A percentile compares a stretch with the other conserved stretches of the same genome.
Evolutionary conservation across 1,140 invertebrate genomes (phyloP).

Genomic region (Gryon sp.): DNA sequence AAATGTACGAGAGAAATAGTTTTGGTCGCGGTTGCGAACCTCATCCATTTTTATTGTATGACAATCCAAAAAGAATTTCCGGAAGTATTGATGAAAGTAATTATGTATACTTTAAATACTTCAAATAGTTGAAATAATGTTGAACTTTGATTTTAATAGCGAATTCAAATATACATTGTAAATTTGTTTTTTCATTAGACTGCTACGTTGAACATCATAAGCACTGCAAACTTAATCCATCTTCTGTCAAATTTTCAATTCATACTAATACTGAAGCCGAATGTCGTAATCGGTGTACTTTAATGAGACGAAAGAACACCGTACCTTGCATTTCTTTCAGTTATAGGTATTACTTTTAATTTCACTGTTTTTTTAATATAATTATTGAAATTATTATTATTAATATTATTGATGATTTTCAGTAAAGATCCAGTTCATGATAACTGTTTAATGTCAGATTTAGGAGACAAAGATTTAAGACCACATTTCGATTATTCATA

Average conservation of each 20-base stretch:
- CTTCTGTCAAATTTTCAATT: slow-evolving; percentile 83
- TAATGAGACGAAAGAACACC: slow-evolving; percentile 80
- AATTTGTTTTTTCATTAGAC: slow-evolving; percentile 75
- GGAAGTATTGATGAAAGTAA: slow-evolving; percentile 55
- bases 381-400: not conserved
- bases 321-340: slow-evolving; percentile 87
- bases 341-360: too few species aligned
- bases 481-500: slow-evolving; percentile 83
- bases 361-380: too few species aligned
- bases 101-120: too few species aligned
- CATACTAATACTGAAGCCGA: slow-evolving; percentile 83
- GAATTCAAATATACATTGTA: too few species aligned
- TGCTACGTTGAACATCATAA: slow-evolving; percentile 87
- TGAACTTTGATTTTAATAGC: too few species aligned
- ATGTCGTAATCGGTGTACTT: slow-evolving; percentile 85
- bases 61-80: slow-evolving; percentile 35
- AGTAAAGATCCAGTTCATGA: slow-evolving; percentile 54
- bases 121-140: too few species aligned
- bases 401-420: slow-evolving; percentile 16
- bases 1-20: slow-evolving; percentile 88
- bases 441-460: slow-evolving; percentile 85
- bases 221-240: slow-evolving; percentile 83
- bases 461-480: slow-evolving; percentile 84
- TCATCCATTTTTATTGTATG: slow-evolving; percentile 70
- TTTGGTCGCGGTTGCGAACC: slow-evolving; percentile 89